Conservation (phyloP, 2,113 vertebrate species). For the Mesocricetus auratus region DNA sequence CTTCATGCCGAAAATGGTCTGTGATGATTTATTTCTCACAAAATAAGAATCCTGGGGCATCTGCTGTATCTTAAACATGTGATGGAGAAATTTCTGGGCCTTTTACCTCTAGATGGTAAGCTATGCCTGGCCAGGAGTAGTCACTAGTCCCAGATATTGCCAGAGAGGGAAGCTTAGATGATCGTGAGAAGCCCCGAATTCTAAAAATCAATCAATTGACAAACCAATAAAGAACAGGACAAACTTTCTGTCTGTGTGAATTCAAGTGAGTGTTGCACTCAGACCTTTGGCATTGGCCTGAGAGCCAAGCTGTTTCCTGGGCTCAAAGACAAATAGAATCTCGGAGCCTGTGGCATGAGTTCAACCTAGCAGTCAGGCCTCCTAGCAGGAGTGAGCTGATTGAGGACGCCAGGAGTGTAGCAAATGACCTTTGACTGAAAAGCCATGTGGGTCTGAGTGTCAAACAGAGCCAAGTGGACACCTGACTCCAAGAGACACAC, state of each 20-base stretch:
- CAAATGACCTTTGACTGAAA: neutral
- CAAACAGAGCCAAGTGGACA: conserved; percentile 8
- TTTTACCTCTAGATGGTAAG: neutral
- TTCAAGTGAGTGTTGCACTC: neutral
- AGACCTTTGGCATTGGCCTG: neutral
- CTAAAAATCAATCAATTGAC: conserved; percentile 24
- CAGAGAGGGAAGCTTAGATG: neutral
- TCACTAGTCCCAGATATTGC: neutral
- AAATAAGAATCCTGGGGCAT: neutral
- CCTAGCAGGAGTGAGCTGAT: neutral
- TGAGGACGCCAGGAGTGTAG: neutral
- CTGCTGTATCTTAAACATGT: neutral
- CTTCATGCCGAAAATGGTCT: neutral
- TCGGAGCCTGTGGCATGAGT: neutral
- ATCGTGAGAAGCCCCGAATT: neutral
- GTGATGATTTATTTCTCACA: neutral
- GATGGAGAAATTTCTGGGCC: neutral
- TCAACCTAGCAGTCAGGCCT: neutral
- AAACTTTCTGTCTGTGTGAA: conserved; percentile 48
- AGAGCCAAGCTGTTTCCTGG: conserved; percentile 41
- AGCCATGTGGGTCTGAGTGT: neutral
- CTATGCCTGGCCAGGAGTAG: too few relatives aligned
- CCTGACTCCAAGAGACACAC: neutral
- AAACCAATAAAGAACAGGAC: conserved; percentile 28
- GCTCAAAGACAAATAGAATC: conserved; percentile 9